Base-by-base conservation (phyloP, 2,113 vertebrate genomes). In the Microcebus ravelobensis region DNA sequence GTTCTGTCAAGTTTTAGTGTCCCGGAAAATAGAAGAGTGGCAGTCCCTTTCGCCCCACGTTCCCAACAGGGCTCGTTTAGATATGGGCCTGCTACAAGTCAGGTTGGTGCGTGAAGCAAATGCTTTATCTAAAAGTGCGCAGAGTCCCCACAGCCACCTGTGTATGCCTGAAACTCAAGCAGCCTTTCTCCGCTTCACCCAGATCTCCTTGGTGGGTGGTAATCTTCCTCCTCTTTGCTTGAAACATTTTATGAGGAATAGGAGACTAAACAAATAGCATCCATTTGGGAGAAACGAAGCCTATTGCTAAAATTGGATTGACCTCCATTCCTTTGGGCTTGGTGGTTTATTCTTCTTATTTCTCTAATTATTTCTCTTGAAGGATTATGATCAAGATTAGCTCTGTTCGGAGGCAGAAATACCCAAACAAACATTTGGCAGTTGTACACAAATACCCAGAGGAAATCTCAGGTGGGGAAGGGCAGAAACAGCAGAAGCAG, bases 331-430 rank as follows among this genome's bases (percentile, higher is more conserved):
- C 68, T 88, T 45, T 85, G 87, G 70, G 31, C n/a, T 45, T 71
- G n/a, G 36, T 86, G 3, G 21, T 45, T 95, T 63, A 83, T 61
- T 95, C 77, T 88, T 68, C 50, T 1, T n/a, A 50, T 94, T 95
- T 90, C 74, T 91, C n/a, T 65, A 93, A 71, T 90, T 93, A 90
- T 95, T 95, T 87, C 65, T 94, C 92, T 89, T 85, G 94, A 65
- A 96, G 67, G 80, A 89, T 87, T 87, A 83, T 52, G 86, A 67
- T 90, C 70, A 96, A 95, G 74, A 87, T 50, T 39, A 61, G n/a
- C 48, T 85, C 42, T 52, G 45, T 92, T 81, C 70, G 29, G 65
- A 92, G 70, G 52, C 59, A 61, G 8, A 80, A 89, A 86, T 1
- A 91, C n/a, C 68, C 77, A 90, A 87, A 27, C 18, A 52, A 77